A percentile compares a stretch with the other conserved stretches of the same genome.
Conservation (phyloP, 2,888 invertebrate species). For the Sinhomidia bicolor region DNA sequence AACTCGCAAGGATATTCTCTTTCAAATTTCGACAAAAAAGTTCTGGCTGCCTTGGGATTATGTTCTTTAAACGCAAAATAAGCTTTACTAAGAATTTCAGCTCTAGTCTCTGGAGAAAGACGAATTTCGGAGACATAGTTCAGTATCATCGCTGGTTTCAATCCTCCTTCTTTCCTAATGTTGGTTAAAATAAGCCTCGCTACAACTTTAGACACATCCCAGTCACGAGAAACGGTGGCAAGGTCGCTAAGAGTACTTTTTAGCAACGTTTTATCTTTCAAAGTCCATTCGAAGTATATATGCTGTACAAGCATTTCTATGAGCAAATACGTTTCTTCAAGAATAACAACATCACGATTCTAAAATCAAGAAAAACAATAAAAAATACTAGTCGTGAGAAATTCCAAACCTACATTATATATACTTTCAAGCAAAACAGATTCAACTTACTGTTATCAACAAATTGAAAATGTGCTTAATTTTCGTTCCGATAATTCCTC, state of each 20-base stretch:
- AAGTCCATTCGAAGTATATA: conserved; percentile 70
- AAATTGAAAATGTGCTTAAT: conserved; percentile 70
- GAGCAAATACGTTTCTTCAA: conserved; percentile 69
- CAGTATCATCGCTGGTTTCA: conserved; percentile 60
- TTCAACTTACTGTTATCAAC: conserved; percentile 45
- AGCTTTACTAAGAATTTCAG: conserved; percentile 73
- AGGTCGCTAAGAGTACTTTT: conserved; percentile 45
- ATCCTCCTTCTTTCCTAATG: neutral
- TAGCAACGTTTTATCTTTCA: conserved; percentile 41
- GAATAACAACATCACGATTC: conserved; percentile 53
- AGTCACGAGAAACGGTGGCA: conserved; percentile 67
- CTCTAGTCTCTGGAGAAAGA: conserved; percentile 70
- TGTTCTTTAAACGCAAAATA: conserved; percentile 63
- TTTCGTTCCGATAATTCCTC: conserved; percentile 53
- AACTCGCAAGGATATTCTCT: conserved; percentile 88
- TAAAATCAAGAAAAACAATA: conserved; percentile 36
- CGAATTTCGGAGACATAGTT: conserved; percentile 64
- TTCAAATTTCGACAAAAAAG: conserved; percentile 86
- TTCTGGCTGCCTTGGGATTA: conserved; percentile 83
- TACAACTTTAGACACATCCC: conserved; percentile 76
- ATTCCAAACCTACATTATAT: too few relatives aligned
- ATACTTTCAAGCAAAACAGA: neutral
- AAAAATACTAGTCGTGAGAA: too few relatives aligned
- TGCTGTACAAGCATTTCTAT: conserved; percentile 70
- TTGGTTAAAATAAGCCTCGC: conserved; percentile 69